These are phyloP conservation scores for Acestrorhynchus altus DNA, from an alignment of 2,797 vertebrate species.

Conservation along the genomic window DNA sequence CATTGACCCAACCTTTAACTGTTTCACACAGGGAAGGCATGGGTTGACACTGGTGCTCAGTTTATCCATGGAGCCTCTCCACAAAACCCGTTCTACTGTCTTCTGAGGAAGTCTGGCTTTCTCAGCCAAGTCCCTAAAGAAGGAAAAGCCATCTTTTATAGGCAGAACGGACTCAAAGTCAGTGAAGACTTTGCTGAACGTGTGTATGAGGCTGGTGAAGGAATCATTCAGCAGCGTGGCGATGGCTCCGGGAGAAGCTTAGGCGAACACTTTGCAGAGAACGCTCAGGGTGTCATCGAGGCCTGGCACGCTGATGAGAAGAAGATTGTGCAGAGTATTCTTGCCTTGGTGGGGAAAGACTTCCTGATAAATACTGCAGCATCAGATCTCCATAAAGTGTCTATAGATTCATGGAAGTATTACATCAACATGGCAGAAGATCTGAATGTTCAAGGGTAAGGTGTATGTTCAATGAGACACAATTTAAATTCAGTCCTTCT, in stretches of 20 bases:
- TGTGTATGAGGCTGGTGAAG: slow-evolving; percentile 52
- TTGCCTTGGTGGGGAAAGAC: slow-evolving; percentile 58
- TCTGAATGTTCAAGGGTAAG: slow-evolving; percentile 58
- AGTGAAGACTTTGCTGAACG: slow-evolving; percentile 9
- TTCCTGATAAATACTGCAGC: slow-evolving; percentile 53
- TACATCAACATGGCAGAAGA: slow-evolving; percentile 53
- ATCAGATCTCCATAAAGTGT: slow-evolving; percentile 52
- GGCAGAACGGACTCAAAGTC: slow-evolving; percentile 38
- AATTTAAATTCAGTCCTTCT: neutral
- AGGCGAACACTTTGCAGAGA: slow-evolving; percentile 56
- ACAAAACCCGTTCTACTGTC: slow-evolving; percentile 57
- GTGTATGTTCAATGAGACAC: neutral
- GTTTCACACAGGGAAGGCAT: slow-evolving; percentile 47
- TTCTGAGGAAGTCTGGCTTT: slow-evolving; percentile 50
- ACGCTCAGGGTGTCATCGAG: slow-evolving; percentile 35
- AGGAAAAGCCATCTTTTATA: slow-evolving; percentile 42
- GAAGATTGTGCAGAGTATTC: slow-evolving; percentile 28
- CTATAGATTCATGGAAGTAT: slow-evolving; percentile 59
- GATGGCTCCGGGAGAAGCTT: slow-evolving; percentile 44
- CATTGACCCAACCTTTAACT: neutral
- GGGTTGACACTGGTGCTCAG: slow-evolving; percentile 62
- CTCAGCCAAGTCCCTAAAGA: slow-evolving; percentile 46
- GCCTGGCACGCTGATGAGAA: slow-evolving; percentile 37
- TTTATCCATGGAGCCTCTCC: slow-evolving; percentile 60
- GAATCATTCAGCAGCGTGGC: slow-evolving; percentile 10